Base-by-base conservation (phyloP, 2,888 invertebrate species). In the Arctia plantaginis region DNA sequence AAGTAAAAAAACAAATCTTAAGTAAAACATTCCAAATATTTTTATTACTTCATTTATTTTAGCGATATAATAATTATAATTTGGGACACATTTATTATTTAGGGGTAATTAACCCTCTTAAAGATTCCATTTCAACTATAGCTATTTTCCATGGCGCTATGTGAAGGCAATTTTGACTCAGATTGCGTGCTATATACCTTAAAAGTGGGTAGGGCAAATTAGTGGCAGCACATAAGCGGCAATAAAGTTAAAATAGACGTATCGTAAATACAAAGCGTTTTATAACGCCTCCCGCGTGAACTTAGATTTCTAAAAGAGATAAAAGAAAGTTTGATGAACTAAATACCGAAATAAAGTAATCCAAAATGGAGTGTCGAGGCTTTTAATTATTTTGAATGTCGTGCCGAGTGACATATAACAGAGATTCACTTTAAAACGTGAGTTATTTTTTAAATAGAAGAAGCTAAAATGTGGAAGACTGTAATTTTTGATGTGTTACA, bases 241-340 rank as follows among this genome's bases (percentile, higher is more conserved):
- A 87, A 90, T 91, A 90, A 90, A 90, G 86, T 82, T 77, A 87
- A 89, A 90, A 90, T 90, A 89, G 89, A 89, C 86, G 90, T 90
- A 90, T 90, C 88, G 89, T 91, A 91, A 91, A 90, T 88, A 89
- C 86, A 86, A 89, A 91, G 86, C 89, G 89, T 87, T 91, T 91
- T 90, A 91, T 87, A 89, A 88, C 88, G 83, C 87, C 85, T 81
- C 85, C 86, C 81, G 85, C 82, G 77, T 79, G 75, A 85, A 88
- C 87, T 86, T 83, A 80, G 88, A 90, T 90, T 88, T 83, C 82
- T 82, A 86, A 80, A 80, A 72, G 72, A 85, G 90, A 90, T 90
- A 90, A 88, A 85, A 65, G 84, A 86, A 87, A 89, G 85, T 89
- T 90, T 78, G 82, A 80, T 82, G 84, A 82, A 86, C 84, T 82